These are phyloP conservation scores for Hydropsyche tenuis DNA, from an alignment of 1,140 invertebrate species.

Conservation along the genomic window DNA sequence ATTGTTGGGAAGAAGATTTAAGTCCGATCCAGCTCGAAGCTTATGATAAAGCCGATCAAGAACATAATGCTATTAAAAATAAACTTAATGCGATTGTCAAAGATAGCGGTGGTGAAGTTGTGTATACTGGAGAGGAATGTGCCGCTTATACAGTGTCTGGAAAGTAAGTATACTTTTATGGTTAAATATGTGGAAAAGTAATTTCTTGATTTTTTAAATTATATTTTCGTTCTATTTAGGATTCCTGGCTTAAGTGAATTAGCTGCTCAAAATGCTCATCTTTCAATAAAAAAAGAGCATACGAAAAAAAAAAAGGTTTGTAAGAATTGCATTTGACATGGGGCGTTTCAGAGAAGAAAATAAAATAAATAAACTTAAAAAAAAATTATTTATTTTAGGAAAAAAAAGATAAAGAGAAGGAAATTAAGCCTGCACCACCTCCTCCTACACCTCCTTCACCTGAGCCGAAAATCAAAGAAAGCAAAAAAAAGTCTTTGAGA, in stretches of 20 bases:
- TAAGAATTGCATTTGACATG: background rate
- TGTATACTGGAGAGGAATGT: constrained; percentile 67
- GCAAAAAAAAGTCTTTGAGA: constrained; percentile 56
- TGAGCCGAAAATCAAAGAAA: constrained; percentile 58
- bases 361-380: background rate
- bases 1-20: constrained; percentile 72
- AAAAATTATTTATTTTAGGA: background rate
- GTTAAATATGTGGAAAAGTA: no score
- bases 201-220: constrained; percentile 8
- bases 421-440: constrained; percentile 39
- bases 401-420: constrained; percentile 45
- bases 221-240: constrained; percentile 13
- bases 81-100: constrained; percentile 65
- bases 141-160: constrained; percentile 65
- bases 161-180: constrained; percentile 56
- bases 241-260: constrained; percentile 42
- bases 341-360: background rate
- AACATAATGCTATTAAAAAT: constrained; percentile 67
- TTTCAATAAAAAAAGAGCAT: background rate
- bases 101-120: constrained; percentile 66
- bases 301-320: constrained; percentile 21
- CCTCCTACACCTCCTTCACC: constrained; percentile 52
- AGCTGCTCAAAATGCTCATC: constrained; percentile 40
- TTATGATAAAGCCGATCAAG: constrained; percentile 65
- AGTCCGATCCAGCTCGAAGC: constrained; percentile 66